Evolutionary conservation across 2,113 vertebrate genomes (phyloP).

Genomic region (Perognathus longimembris): DNA sequence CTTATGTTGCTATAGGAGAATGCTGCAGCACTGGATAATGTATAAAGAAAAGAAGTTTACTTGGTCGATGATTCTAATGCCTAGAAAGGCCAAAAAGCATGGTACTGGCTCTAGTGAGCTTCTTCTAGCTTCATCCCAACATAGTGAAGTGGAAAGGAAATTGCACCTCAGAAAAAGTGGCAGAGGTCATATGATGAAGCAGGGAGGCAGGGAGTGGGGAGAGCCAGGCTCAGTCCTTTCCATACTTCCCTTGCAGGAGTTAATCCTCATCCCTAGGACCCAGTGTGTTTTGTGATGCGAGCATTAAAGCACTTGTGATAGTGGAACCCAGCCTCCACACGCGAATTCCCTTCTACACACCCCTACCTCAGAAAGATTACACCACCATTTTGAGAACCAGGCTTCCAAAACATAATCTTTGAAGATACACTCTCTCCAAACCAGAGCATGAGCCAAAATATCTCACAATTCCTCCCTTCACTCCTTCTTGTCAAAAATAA

Average conservation of each 20-base stretch:
- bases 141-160: not conserved
- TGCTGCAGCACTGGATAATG: not conserved
- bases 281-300: not conserved
- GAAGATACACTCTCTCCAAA: not conserved
- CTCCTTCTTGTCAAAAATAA: not conserved
- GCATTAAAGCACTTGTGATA: not conserved
- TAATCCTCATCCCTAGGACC: not conserved
- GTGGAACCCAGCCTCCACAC: not conserved
- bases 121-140: not conserved
- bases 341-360: not conserved
- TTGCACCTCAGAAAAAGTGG: not conserved
- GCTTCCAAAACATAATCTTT: not conserved
- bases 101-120: not conserved
- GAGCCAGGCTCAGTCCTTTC: not conserved
- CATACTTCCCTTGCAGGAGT: not conserved
- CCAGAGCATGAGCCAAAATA: not conserved
- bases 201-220: not conserved
- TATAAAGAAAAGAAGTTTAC: not conserved
- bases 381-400: not conserved
- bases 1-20: not conserved
- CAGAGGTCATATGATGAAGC: not conserved
- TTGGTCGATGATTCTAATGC: not conserved
- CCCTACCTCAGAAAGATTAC: not conserved
- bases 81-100: not conserved
- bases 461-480: not conserved